Base-by-base conservation (phyloP, 1,140 invertebrate species). In the Pseudomyrmex dendroicus region DNA sequence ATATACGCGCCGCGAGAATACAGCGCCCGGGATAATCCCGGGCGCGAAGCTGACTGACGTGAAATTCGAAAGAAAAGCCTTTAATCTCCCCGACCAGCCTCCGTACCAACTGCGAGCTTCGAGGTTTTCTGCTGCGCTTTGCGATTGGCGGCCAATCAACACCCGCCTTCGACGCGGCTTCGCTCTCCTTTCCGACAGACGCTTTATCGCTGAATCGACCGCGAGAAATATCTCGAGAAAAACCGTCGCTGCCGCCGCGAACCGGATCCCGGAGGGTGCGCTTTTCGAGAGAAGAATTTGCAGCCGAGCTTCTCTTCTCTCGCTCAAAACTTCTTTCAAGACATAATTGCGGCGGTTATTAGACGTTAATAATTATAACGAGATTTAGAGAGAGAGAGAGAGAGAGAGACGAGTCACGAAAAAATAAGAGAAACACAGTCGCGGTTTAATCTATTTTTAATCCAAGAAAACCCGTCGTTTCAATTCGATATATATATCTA, bases 11-110 rank as follows among this genome's bases (percentile, higher is more conserved):
- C 85, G 89, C 86, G 89, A 35, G 5, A 91, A 92, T 91, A 91
- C 88, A 91, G 84, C 85, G 68, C 83, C 86, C 44, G 83, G 91
- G 92, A 93, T 93, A 92, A 93, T 89, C 88, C 85, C 73, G 89
- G 86, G 86, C 73, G 88, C 88, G 84, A 74, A 73, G 83, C 84
- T 92, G 91, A 92, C 90, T 92, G 91, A 92, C 92, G 85, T 90
- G 90, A 93, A 92, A 93, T 91, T 92, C 89, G 91, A 92, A 93
- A 90, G 90, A 89, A 90, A 91, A 93, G 91, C 92, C 91, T 92
- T 93, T 93, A 93, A 93, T 93, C 91, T 5, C 91, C 92, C 57
- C 73, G 77, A 84, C 57, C 76, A 76, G 73, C 72, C 83, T 85
- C 77, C 77, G 44, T 67, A 78, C 85, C 62, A 22, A 78, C 73